Evolutionary conservation across 2,113 vertebrate genomes (phyloP), one percentile per base, ranked within the genome.

Genomic region (Microcebus griseorufus): DNA sequence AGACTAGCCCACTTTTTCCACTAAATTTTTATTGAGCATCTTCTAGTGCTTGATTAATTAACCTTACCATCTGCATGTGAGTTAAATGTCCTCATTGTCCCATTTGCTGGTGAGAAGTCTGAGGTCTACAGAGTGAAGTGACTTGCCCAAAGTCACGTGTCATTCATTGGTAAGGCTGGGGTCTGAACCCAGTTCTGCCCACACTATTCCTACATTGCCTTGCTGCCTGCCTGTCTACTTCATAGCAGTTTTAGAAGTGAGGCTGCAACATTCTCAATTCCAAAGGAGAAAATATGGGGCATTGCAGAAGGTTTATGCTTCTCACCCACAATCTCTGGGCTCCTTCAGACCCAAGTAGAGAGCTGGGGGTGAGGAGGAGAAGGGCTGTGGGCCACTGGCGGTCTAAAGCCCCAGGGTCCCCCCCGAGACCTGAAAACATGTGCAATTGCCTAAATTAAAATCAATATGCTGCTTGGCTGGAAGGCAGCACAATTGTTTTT

Each of bases 401-500:
- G 34, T 37, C 48, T 25, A 22, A 69, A 91, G 29, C 37, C 62
- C 32, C 70, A n/a, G 5, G 42, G 11, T 58, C 11, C 42, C 83
- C 69, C 48, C 27, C 25, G 85, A 84, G 51, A 90, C 90, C 55
- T 81, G n/a, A 76, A 89, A 93, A 89, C 1, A 12, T 82, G 64
- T 55, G 79, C 92, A 91, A 83, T 45, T 88, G 79, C 64, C 89
- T 93, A 95, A 97, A 98, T 97, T 95, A 97, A 97, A 97, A 98
- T 98, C 97, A 97, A 97, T 98, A 97, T 42, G 65, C 84, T 97
- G 92, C 86, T 98, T 94, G 97, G 94, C 90, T 98, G 94, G 91
- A 98, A 98, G 92, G 34, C 84, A 90, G n/a, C 70, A 2, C 86
- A 84, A 95, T 96, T 94, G 89, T 98, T 98, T 95, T 96, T 96